Percentiles rank a stretch among this genome's conserved stretches.
These are phyloP conservation scores for Erythrocercus mccallii DNA, from an alignment of 2,113 vertebrate species.

Conservation along the genomic window DNA sequence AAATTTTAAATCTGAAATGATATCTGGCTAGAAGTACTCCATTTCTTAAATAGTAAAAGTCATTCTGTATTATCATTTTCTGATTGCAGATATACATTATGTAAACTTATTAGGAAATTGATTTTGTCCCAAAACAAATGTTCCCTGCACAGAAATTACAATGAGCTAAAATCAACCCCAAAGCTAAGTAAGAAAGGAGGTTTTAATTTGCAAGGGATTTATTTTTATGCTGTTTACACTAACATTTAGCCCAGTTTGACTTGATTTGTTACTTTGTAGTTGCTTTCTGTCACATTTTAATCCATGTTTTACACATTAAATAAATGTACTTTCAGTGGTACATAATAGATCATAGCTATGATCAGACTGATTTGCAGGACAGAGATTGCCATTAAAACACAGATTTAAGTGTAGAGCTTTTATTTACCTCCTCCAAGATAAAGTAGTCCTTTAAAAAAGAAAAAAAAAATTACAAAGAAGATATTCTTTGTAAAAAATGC, in stretches of 20 bases:
- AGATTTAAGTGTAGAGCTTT: neutral
- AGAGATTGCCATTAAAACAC: neutral
- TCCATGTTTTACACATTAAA: constrained; percentile 12
- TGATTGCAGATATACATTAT: neutral
- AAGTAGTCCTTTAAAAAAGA: neutral
- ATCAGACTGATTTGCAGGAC: neutral
- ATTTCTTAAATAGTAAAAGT: constrained; percentile 5
- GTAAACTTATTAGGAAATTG: neutral
- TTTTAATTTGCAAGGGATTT: neutral
- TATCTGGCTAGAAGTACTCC: neutral
- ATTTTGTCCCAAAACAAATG: constrained; percentile 11
- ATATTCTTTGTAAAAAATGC: neutral
- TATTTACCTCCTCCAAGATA: neutral
- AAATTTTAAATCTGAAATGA: neutral
- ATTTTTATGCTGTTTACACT: constrained; percentile 13
- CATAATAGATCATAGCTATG: neutral
- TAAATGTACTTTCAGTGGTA: constrained; percentile 3
- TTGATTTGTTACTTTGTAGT: neutral
- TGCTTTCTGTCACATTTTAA: neutral
- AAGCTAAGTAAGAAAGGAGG: constrained; percentile 5
- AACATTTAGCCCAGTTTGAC: neutral
- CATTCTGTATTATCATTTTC: neutral
- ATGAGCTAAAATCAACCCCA: neutral
- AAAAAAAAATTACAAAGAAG: neutral
- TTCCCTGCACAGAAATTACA: neutral